Evolutionary conservation across 2,113 vertebrate species (phyloP), one percentile per base, ranked within the genome.

Genomic region (Empidonax traillii): DNA sequence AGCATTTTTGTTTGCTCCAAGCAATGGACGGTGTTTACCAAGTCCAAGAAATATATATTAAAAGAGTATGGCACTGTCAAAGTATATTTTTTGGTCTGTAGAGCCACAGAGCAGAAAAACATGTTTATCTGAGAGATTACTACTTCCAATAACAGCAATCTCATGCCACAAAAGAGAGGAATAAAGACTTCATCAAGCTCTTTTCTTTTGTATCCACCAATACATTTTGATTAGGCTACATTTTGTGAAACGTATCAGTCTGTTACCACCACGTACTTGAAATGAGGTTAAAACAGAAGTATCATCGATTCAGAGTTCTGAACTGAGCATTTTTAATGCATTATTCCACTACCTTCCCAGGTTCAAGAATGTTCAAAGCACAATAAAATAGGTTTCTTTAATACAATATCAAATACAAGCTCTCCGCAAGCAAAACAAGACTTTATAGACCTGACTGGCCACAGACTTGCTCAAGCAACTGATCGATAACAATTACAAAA

Each of bases 401-500:
- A 84, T 27, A 84, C 35, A 72, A 46, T 52, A 95, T 90, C 65
- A 73, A 91, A 93, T 7, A 10, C 10, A 49, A 35, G 33, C 37
- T 68, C 33, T 39, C 33, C 90, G 39, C 68, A 79, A 95, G 58
- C 2, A 8, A 71, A 96, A 55, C 58, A 62, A 74, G 56, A 69
- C 22, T 88, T 92, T 33, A 78, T 33, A 80, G 91, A n/a, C 19
- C 18, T 28, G 39, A 51, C 67, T 52, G 65, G 59, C 47, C 86
- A 88, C 71, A 84, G 93, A 76, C 63, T 71, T 75, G 78, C 90
- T 82, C 71, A 76, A 71, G 61, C 65, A 85, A 41, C 67, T 73
- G 81, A 87, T 97, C 63, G 4, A 82, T 95, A 95, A 51, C 86
- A 92, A 93, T 85, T 94, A 85, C 8, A 25, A 46, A 90, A 72